Conservation (phyloP, 2,888 invertebrate genomes). For the Clanis bilineata region DNA sequence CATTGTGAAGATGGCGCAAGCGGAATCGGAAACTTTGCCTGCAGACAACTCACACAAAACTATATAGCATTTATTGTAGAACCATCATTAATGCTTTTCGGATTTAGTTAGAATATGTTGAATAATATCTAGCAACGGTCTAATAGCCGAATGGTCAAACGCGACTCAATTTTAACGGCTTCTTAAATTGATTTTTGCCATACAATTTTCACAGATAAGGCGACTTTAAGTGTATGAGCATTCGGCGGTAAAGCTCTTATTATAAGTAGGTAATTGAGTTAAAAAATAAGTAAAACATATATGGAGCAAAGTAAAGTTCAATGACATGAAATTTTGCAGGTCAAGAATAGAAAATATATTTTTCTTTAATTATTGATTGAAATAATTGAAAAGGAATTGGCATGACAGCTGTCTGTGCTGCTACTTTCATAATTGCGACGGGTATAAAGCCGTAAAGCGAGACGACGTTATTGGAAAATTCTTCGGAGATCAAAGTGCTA, state of each 20-base stretch:
- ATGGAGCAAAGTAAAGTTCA: constrained; percentile 8
- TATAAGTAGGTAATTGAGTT: not conserved
- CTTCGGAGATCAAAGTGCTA: constrained; percentile 38
- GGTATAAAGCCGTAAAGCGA: constrained; percentile 27
- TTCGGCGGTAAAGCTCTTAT: too few species aligned
- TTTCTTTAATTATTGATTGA: too few species aligned
- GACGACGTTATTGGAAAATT: constrained; percentile 36
- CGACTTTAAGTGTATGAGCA: too few species aligned
- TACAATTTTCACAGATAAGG: too few species aligned
- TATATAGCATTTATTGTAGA: constrained; percentile 23
- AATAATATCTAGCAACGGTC: not conserved
- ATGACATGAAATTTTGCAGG: constrained; percentile 11
- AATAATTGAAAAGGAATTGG: constrained; percentile 23
- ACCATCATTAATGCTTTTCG: not conserved
- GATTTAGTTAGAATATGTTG: not conserved
- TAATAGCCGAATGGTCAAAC: too few species aligned
- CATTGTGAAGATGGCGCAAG: constrained; percentile 33
- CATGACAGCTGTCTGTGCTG: constrained; percentile 19
- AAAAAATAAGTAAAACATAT: too few species aligned
- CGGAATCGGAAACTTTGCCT: constrained; percentile 36
- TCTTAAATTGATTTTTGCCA: too few species aligned
- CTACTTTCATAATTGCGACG: constrained; percentile 27
- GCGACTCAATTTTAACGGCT: too few species aligned
- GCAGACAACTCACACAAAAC: constrained; percentile 43
- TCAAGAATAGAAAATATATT: too few species aligned